Conservation (phyloP, 2,888 invertebrate species). For the Ariolimax columbianus region DNA sequence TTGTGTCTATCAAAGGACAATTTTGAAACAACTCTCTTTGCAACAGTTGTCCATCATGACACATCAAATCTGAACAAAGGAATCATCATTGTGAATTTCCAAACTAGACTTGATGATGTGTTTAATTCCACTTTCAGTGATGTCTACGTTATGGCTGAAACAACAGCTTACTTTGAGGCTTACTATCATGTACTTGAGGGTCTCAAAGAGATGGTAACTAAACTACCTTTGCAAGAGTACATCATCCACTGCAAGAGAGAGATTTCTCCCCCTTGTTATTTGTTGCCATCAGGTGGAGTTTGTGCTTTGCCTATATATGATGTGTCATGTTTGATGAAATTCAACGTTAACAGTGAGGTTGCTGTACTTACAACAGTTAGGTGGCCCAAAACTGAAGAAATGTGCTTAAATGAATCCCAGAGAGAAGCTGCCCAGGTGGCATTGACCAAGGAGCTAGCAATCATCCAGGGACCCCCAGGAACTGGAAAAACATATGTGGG, state of each 20-base stretch:
- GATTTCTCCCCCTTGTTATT: constrained; percentile 64
- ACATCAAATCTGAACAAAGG: constrained; percentile 65
- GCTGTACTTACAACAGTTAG: constrained; percentile 54
- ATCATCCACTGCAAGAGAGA: constrained; percentile 62
- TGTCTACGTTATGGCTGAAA: constrained; percentile 84
- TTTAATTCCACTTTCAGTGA: constrained; percentile 52
- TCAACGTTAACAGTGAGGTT: not conserved
- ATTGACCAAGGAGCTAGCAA: constrained; percentile 73
- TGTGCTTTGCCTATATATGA: constrained; percentile 15
- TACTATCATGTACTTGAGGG: constrained; percentile 87
- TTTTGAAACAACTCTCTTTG: constrained; percentile 86
- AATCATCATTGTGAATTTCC: constrained; percentile 64
- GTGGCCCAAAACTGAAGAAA: constrained; percentile 59
- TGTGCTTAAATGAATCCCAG: constrained; percentile 59
- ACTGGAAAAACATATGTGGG: constrained; percentile 92
- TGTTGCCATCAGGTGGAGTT: constrained; percentile 49
- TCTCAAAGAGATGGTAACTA: constrained; percentile 82
- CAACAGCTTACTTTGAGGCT: constrained; percentile 89
- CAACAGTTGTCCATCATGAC: constrained; percentile 80
- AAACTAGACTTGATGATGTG: constrained; percentile 49
- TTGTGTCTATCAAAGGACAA: constrained; percentile 86
- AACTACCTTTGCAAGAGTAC: constrained; percentile 57
- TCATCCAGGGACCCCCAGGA: constrained; percentile 86
- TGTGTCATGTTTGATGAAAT: constrained; percentile 29
- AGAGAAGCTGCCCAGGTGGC: constrained; percentile 70